A percentile compares a stretch with the other conserved stretches of the same genome.
phyloP scores from a whole-genome alignment of 2,797 vertebrate species.

The Mallotus villosus region DNA sequence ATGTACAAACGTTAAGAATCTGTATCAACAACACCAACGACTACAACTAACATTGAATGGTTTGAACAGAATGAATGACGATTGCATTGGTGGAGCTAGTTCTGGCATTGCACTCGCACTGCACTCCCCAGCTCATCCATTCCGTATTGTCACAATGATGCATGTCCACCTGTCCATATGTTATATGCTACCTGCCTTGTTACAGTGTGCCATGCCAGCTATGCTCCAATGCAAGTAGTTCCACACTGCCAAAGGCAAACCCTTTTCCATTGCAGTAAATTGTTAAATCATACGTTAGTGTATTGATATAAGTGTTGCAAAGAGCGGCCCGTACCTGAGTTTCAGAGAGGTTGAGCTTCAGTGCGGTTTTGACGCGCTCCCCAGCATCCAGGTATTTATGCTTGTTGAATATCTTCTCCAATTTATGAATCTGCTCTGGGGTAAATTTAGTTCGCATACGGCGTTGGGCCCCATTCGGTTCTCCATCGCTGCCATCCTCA shows the following conservation, averaged over 20 bases:
- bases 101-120: no score
- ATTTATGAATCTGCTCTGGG: conserved; percentile 78
- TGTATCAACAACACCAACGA: background rate
- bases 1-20: background rate
- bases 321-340: conserved; percentile 76
- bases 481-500: conserved; percentile 53
- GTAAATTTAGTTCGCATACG: conserved; percentile 83
- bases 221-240: background rate
- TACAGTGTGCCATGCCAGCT: background rate
- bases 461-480: conserved; percentile 60
- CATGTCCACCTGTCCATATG: no score
- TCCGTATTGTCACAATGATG: no score
- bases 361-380: conserved; percentile 77
- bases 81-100: background rate
- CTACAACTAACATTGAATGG: no score
- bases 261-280: no score
- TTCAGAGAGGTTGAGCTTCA: conserved; percentile 80
- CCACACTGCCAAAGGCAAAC: background rate
- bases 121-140: no score
- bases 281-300: background rate
- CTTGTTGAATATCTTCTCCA: conserved; percentile 83
- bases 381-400: conserved; percentile 81
- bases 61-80: background rate
- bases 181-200: background rate
- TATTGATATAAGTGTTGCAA: background rate